Evolutionary conservation across 2,797 vertebrate species (phyloP), one percentile per base, ranked within the genome.

Genomic region (Silurus aristotelis): DNA sequence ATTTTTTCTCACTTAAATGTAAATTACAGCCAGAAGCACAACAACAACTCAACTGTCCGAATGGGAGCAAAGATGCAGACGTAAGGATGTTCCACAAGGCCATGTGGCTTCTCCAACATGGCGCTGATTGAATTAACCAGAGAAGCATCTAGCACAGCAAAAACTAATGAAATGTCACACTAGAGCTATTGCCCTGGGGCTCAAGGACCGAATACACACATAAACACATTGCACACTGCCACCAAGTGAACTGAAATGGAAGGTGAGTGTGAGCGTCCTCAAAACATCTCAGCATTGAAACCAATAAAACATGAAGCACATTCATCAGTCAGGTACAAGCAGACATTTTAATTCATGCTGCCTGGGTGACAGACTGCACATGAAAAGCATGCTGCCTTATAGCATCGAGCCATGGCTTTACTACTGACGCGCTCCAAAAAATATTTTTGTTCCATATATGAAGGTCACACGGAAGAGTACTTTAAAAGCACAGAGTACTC

Each of bases 281-380:
- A 64, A 82, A 88, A 87, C 27, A 82, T 84, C 85, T 94, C 90
- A 89, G 92, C 92, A 93, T 92, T 93, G 93, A 88, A 93, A 94
- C 94, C 0, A 78, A 68, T 58, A 68, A 83, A 52, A 68, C 73
- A 13, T 58, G 27, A 25, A 80, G 61, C 43, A 19, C 58, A n/a
- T 77, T n/a, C 48, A 67, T 80, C 77, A 64, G 60, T 15, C 77
- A 64, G 56, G 75, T 27, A 60, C 31, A 9, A 61, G 31, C 2
- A 2, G 43, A 56, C 22, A 8, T 80, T 80, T 63, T 68, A 73
- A 66, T 55, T 63, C 77, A 55, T 1, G 38, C 25, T 73, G 25
- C 63, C 60, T 9, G 2, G 8, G 20, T 67, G 73, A 68, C 61
- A 56, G 72, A 13, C 63, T 60, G 52, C 38, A 46, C 8, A 61